These are phyloP conservation scores for Scolopax rusticola DNA, from an alignment of 2,797 vertebrate genomes.

Conservation along the genomic window DNA sequence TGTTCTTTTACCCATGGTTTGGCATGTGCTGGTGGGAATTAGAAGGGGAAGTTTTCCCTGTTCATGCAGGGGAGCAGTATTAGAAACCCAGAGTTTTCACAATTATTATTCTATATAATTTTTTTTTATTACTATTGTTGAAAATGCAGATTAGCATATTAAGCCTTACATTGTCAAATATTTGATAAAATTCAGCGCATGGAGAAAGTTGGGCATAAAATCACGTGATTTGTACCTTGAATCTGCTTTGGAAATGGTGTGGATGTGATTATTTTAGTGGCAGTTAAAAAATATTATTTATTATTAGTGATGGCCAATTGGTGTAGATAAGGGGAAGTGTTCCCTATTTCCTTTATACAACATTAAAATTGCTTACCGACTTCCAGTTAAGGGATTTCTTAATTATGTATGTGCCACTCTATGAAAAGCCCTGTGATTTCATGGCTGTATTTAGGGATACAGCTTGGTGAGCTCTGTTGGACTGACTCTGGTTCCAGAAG, in stretches of 20 bases:
- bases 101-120: not conserved
- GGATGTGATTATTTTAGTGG: not conserved
- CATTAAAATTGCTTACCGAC: not conserved
- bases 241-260: not conserved
- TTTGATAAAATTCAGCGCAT: not conserved
- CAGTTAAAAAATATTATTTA: not conserved
- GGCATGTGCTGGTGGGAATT: not conserved
- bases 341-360: not conserved
- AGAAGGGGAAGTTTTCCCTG: not conserved
- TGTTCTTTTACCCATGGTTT: not conserved
- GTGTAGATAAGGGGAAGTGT: not conserved
- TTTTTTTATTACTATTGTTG: not conserved
- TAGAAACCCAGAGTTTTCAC: not conserved
- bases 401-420: rapidly evolving
- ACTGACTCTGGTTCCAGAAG: not conserved
- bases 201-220: not conserved
- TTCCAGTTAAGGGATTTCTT: not conserved
- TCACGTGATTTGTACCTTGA: not conserved
- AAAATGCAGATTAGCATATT: not conserved
- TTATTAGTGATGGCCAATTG: not conserved
- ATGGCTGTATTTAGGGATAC: not conserved
- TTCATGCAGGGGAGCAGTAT: not conserved
- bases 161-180: not conserved
- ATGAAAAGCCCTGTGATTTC: not conserved
- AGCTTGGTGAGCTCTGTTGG: not conserved